A percentile compares a stretch with the other conserved stretches of the same genome.
These are phyloP conservation scores for Sitobion miscanthi DNA, from an alignment of 1,140 invertebrate species.

Conservation along the genomic window DNA sequence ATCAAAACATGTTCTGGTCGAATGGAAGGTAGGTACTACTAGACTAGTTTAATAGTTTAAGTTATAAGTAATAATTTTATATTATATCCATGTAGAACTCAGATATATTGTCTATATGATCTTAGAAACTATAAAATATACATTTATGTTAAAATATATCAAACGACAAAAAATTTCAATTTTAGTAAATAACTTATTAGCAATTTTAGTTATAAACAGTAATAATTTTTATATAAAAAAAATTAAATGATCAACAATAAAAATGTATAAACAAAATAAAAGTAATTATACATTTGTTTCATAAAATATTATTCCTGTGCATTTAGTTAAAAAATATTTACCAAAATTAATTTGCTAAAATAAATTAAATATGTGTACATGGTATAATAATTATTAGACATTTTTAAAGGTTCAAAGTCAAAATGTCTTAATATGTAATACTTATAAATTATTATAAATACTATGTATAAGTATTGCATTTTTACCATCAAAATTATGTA, in stretches of 20 bases:
- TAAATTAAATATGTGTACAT: not conserved
- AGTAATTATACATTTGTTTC: too few species aligned
- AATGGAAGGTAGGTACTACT: slow-evolving; percentile 88
- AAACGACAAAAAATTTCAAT: too few species aligned
- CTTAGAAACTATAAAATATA: not conserved
- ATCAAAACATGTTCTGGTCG: slow-evolving; percentile 85
- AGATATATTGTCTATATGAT: not conserved
- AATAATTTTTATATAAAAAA: not conserved
- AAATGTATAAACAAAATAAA: too few species aligned
- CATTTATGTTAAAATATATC: not conserved
- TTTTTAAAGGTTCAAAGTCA: not conserved
- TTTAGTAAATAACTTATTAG: not conserved
- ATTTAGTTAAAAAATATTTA: too few species aligned
- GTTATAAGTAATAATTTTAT: not conserved
- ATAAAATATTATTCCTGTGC: too few species aligned
- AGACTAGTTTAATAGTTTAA: too few species aligned
- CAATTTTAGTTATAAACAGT: not conserved
- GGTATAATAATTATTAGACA: not conserved
- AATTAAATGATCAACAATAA: too few species aligned
- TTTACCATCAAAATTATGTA: too few species aligned
- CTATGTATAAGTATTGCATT: too few species aligned
- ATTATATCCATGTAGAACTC: not conserved
- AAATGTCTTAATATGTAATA: not conserved
- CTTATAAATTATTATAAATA: not conserved
- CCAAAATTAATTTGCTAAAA: not conserved